These are phyloP conservation scores for Parnassius smintheus DNA, from an alignment of 2,888 invertebrate species.

Conservation along the genomic window DNA sequence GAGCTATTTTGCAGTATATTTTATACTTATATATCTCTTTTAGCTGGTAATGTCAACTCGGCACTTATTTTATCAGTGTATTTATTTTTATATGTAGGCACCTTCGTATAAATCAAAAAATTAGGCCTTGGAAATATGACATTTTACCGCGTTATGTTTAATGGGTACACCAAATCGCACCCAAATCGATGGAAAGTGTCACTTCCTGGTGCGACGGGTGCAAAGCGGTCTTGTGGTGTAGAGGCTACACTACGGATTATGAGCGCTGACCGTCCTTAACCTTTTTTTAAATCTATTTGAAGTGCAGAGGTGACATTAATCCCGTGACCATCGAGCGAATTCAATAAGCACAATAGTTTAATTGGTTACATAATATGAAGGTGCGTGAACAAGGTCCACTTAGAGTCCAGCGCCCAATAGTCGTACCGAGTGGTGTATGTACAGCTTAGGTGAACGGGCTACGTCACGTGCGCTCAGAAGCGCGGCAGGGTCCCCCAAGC, in stretches of 20 bases:
- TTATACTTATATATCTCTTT: not conserved
- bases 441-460: not conserved
- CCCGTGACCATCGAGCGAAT: too few species aligned
- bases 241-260: too few species aligned
- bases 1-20: slow-evolving; percentile 10
- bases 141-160: not conserved
- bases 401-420: not conserved
- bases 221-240: too few species aligned
- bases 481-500: slow-evolving; percentile 43
- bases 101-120: slow-evolving; percentile 14
- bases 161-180: not conserved
- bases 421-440: slow-evolving; percentile 14
- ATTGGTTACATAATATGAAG: too few species aligned
- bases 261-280: too few species aligned
- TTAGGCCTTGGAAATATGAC: slow-evolving; percentile 16
- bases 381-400: too few species aligned
- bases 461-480: slow-evolving; percentile 37
- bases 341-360: too few species aligned
- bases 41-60: slow-evolving; percentile 2
- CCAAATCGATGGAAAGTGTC: slow-evolving; percentile 7
- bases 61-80: slow-evolving; percentile 1
- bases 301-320: too few species aligned
- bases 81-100: slow-evolving; percentile 10
- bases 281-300: too few species aligned
- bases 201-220: not conserved